Percentiles rank a stretch among this genome's conserved stretches.
phyloP scores from a whole-genome alignment of 1,140 invertebrate genomes.

The Heliconius melpomene region DNA sequence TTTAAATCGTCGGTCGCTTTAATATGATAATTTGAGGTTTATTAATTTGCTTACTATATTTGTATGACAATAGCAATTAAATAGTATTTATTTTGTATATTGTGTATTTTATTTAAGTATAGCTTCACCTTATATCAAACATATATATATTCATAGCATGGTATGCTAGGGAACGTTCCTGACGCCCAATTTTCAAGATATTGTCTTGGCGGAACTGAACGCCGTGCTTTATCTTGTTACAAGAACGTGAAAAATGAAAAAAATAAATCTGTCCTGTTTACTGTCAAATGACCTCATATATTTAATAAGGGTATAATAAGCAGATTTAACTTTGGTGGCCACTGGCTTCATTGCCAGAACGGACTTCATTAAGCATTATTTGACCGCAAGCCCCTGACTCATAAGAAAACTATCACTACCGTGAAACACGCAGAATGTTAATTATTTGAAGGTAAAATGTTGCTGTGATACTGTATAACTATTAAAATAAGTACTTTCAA shows the following conservation, averaged over 20 bases:
- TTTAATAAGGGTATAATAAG: not conserved
- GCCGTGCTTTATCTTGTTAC: no score
- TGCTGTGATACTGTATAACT: not conserved
- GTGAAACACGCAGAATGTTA: slow-evolving; percentile 4
- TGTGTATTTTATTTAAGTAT: no score
- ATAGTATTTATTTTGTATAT: no score
- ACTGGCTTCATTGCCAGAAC: slow-evolving; percentile 42
- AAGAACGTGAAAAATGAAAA: no score
- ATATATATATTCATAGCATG: no score
- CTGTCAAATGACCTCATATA: not conserved
- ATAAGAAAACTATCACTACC: slow-evolving; percentile 43
- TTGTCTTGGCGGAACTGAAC: no score
- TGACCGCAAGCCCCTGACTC: slow-evolving; percentile 40
- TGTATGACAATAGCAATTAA: no score
- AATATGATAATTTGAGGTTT: not conserved
- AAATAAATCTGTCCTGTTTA: no score
- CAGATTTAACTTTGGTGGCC: not conserved
- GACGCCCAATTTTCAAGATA: no score
- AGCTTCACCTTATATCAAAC: no score
- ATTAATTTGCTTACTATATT: not conserved
- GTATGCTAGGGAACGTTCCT: no score
- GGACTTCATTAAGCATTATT: slow-evolving; percentile 35
- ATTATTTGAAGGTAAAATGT: not conserved
- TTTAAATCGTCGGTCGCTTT: not conserved
- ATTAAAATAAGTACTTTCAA: no score